Evolutionary conservation across 92 coral and sea anemone genomes (phyloP).

Genomic region (Zoanthus solanderi): DNA sequence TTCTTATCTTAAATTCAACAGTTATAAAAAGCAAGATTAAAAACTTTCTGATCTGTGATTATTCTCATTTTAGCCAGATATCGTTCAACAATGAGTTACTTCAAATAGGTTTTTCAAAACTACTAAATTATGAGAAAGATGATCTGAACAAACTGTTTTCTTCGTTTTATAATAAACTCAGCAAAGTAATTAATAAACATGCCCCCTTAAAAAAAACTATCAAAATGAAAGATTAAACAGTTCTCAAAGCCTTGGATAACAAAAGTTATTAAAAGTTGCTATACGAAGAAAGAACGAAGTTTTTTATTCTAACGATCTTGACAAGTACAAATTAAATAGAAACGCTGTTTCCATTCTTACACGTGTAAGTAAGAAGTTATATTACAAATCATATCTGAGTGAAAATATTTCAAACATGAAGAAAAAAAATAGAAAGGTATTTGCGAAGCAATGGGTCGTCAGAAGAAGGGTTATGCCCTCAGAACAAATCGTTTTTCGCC

Average conservation of each 20-base stretch:
- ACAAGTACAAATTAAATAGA: not conserved
- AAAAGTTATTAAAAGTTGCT: not conserved
- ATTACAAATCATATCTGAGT: not conserved
- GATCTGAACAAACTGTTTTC: too few species aligned
- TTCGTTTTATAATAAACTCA: not conserved
- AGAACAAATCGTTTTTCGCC: not conserved
- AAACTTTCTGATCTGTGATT: too few species aligned
- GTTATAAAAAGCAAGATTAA: too few species aligned
- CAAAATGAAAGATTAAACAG: too few species aligned
- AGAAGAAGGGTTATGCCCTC: not conserved
- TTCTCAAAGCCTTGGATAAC: conserved; percentile 10
- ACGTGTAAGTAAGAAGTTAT: not conserved
- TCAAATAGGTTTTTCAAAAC: too few species aligned
- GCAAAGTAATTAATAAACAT: not conserved
- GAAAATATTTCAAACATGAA: not conserved
- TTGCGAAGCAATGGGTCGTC: not conserved
- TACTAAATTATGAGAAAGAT: too few species aligned
- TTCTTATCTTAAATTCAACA: too few species aligned
- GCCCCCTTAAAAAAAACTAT: not conserved
- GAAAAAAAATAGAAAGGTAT: not conserved
- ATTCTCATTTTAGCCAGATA: too few species aligned
- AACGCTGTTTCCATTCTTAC: not conserved
- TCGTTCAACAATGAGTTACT: too few species aligned
- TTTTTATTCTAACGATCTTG: not conserved
- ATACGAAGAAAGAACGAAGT: not conserved